These are phyloP conservation scores for Oncorhynchus tshawytscha DNA, from an alignment of 2,113 vertebrate species.

Conservation along the genomic window DNA sequence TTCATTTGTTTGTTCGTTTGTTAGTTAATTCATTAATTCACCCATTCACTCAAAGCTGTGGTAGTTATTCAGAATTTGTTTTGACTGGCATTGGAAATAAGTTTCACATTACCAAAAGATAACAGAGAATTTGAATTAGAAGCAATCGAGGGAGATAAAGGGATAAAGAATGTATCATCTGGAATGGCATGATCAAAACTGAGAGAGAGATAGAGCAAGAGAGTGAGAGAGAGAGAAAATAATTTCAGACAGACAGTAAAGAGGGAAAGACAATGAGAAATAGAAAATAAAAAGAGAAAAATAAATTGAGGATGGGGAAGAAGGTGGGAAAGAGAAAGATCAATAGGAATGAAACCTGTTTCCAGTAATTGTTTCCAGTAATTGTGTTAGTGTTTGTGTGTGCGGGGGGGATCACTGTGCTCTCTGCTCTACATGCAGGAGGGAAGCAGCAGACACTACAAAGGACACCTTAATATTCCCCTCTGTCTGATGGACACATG, in stretches of 20 bases:
- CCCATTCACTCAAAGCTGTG: background rate
- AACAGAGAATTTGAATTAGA: constrained; percentile 41
- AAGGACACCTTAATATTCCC: constrained; percentile 30
- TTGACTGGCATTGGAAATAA: constrained; percentile 14
- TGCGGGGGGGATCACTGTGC: constrained; percentile 29
- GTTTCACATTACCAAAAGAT: constrained; percentile 5
- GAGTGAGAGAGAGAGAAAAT: constrained; percentile 10
- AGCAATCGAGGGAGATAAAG: constrained; percentile 41
- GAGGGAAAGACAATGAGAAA: background rate
- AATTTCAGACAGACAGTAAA: background rate
- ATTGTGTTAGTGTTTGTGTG: background rate
- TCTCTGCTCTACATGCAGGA: constrained; percentile 24
- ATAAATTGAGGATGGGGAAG: background rate
- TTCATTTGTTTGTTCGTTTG: constrained; percentile 12
- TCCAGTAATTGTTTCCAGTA: background rate
- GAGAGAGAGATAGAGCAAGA: constrained; percentile 16
- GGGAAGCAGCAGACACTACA: constrained; percentile 42
- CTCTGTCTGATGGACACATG: constrained; percentile 43
- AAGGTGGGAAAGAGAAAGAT: background rate
- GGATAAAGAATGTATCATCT: constrained; percentile 60
- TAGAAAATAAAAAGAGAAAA: constrained; percentile 1
- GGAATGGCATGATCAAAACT: constrained; percentile 40
- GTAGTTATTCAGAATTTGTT: no score
- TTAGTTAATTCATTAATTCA: background rate
- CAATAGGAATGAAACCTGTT: background rate